phyloP scores from a whole-genome alignment of 2,888 invertebrate species.

The Cryptosula pallasiana region DNA sequence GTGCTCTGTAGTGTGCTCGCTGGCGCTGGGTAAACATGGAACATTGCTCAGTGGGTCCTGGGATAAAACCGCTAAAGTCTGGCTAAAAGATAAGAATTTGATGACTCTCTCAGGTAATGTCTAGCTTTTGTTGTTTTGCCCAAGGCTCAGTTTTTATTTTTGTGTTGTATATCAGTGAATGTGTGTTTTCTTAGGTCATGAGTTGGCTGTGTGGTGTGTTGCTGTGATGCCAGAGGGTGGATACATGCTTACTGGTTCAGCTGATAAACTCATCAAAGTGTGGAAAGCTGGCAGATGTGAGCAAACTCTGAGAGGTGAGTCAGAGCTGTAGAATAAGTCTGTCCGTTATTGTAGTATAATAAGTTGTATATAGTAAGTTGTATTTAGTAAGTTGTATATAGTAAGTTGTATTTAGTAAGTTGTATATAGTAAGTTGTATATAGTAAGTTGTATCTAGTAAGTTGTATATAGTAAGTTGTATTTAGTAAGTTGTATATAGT shows the following conservation, averaged over 20 bases:
- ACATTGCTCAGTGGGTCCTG: slow-evolving; percentile 80
- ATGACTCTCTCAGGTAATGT: slow-evolving; percentile 54
- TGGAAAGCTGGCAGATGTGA: slow-evolving; percentile 71
- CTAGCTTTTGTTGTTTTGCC: background rate
- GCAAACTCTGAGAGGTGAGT: slow-evolving; percentile 62
- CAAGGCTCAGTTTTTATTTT: too few species aligned
- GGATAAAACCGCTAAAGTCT: slow-evolving; percentile 82
- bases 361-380: too few species aligned
- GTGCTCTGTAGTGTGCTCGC: slow-evolving; percentile 53
- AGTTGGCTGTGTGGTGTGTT: slow-evolving; percentile 78
- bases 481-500: too few species aligned
- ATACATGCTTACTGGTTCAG: slow-evolving; percentile 75
- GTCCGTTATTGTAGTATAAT: too few species aligned
- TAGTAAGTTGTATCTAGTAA: too few species aligned
- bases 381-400: too few species aligned
- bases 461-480: too few species aligned
- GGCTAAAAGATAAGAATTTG: slow-evolving; percentile 62
- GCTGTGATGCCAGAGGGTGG: slow-evolving; percentile 52
- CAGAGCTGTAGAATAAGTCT: too few species aligned
- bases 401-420: too few species aligned
- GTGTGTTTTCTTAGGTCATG: slow-evolving; percentile 49
- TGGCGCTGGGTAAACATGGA: slow-evolving; percentile 55
- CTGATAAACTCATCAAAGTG: slow-evolving; percentile 81
- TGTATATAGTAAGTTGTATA: too few species aligned
- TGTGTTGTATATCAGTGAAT: too few species aligned